Evolutionary conservation across 2,797 vertebrate species (phyloP).

Genomic region (Pyrocephalus nanus): DNA sequence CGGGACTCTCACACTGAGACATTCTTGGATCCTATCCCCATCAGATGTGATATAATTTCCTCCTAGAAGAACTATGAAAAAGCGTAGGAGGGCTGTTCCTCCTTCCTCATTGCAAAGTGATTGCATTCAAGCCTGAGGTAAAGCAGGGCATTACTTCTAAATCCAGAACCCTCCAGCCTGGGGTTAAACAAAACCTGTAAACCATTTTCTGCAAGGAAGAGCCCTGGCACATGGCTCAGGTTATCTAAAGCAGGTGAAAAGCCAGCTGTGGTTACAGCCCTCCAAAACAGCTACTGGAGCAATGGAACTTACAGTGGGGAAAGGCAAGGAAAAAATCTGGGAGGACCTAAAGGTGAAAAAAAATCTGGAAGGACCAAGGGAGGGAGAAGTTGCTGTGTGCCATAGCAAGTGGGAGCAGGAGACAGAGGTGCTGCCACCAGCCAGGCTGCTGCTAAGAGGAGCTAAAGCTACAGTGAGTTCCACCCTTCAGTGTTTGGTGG

Average conservation of each 20-base stretch:
- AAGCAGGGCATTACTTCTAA: background rate
- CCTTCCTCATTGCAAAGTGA: background rate
- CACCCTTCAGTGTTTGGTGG: background rate
- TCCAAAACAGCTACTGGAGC: background rate
- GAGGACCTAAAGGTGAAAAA: background rate
- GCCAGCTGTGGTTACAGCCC: background rate
- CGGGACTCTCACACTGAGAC: background rate
- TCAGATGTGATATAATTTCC: background rate
- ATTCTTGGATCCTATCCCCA: background rate
- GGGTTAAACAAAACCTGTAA: background rate
- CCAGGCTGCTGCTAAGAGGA: background rate
- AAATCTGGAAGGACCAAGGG: background rate
- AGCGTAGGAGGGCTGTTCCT: background rate
- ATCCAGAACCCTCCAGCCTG: background rate
- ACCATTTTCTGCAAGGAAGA: background rate
- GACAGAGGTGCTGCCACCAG: background rate
- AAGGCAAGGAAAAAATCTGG: background rate
- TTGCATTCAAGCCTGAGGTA: background rate
- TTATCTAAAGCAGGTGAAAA: background rate
- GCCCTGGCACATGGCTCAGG: fast-evolving
- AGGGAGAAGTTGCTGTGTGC: background rate
- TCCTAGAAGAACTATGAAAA: background rate
- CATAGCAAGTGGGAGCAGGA: background rate
- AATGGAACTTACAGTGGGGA: background rate
- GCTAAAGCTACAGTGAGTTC: background rate